Base-by-base conservation (phyloP, 2,113 vertebrate species). In the Irena cyanogastra region DNA sequence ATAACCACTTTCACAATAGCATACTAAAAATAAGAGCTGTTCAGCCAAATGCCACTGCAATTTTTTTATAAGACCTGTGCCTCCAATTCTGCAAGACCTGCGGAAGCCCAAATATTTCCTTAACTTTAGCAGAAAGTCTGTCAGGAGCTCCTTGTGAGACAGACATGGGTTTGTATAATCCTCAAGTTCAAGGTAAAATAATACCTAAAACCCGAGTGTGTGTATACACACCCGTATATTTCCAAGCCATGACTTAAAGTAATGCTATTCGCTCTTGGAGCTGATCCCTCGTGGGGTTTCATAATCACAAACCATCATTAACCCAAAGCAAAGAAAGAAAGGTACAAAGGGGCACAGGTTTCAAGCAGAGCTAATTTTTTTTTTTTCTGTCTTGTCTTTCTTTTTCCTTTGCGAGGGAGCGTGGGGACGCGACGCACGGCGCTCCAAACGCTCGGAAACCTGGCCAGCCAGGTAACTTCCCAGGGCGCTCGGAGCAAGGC, bases 1-100 rank as follows among this genome's bases (percentile, higher is more conserved):
- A 93, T 94, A 97, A 98, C 45, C 56, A 37, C 94, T 96, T 95
- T 96, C 93, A 96, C 95, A 96, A 96, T 42, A 92, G 83, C 27
- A 2, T 75, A 44, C 95, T 95, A 96, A 96, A 96, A 94, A 84
- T 93, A 94, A 87, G 83, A 77, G 72, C 12, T 53, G 28, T 56
- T 96, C 64, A 93, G 85, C 64, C 76, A 96, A 96, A 87, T 42
- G 69, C 64, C 88, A 90, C 44, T 90, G 84, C 84, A 92, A 49
- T 83, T 94, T 96, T 60, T 89, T 94, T 79, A 6, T 64, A 88
- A 95, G 92, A 93, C 77, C 78, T 87, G 92, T 44, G 57, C 45
- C 88, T 95, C 52, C 66, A 71, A 90, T 88, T 94, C 92, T 84
- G 88, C 65, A 93, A 95, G 86, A 94, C 76, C 75, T 87, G 76